A percentile compares a stretch with the other conserved stretches of the same genome.
Evolutionary conservation across 2,888 invertebrate genomes (phyloP).

Genomic region (Mimas tiliae): DNA sequence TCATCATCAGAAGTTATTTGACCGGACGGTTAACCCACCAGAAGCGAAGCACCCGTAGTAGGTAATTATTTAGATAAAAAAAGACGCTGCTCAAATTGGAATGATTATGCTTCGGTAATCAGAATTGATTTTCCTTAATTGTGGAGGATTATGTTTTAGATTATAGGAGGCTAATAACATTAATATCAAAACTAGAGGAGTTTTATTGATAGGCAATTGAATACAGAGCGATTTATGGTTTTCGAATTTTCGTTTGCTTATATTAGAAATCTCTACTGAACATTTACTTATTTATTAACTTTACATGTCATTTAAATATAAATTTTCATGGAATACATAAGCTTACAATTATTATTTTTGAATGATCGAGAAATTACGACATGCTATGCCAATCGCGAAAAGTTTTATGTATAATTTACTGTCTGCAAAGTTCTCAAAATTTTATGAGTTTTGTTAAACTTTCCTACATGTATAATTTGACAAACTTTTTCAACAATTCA

Average conservation of each 20-base stretch:
- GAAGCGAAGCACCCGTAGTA: conserved; percentile 65
- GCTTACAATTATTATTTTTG: no score
- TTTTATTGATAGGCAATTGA: background rate
- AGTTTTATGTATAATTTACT: background rate
- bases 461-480: background rate
- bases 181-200: background rate
- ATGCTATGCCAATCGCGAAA: background rate
- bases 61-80: conserved; percentile 49
- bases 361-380: no score
- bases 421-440: conserved; percentile 3
- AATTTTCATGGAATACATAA: no score
- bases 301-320: no score
- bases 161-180: background rate
- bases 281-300: no score
- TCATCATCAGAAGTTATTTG: conserved; percentile 79
- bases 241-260: background rate
- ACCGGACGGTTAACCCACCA: conserved; percentile 69
- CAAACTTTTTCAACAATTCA: background rate
- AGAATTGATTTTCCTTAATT: conserved; percentile 43
- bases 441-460: background rate
- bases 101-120: conserved; percentile 50
- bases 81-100: conserved; percentile 52
- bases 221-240: background rate
- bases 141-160: conserved; percentile 34
- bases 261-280: no score